Percentiles rank a stretch among this genome's conserved stretches.
phyloP scores from a whole-genome alignment of 2,797 vertebrate species.

The Myotis myotis region DNA sequence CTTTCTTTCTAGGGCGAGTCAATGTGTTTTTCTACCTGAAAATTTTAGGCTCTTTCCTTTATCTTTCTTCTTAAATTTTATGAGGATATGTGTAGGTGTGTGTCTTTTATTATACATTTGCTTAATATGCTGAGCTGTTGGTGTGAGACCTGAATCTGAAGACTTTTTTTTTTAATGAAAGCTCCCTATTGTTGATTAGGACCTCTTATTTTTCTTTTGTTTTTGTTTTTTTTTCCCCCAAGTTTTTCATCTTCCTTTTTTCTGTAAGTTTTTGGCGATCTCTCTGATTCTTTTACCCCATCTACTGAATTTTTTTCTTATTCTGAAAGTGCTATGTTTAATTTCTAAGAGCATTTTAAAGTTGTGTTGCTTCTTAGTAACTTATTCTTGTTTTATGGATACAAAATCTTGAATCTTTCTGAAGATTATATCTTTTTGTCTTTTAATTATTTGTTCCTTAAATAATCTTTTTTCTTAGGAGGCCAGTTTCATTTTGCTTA shows the following conservation, averaged over 20 bases:
- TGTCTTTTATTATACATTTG: not conserved
- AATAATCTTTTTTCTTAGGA: not conserved
- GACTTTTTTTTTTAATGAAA: not conserved
- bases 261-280: not conserved
- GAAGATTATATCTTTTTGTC: not conserved
- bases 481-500: not conserved
- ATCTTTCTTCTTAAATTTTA: not conserved
- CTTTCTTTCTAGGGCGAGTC: not conserved
- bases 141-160: not conserved
- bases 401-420: not conserved
- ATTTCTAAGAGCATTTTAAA: constrained; percentile 3
- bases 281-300: not conserved
- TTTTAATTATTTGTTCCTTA: constrained; percentile 33
- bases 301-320: not conserved
- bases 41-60: not conserved
- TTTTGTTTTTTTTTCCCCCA: not conserved
- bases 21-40: not conserved
- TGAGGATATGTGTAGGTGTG: not conserved
- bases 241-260: not conserved
- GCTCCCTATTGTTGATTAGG: not conserved
- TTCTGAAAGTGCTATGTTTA: constrained; percentile 10
- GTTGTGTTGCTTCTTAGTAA: not conserved
- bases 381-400: not conserved
- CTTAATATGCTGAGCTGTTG: not conserved
- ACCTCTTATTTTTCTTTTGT: not conserved